These are phyloP conservation scores for Opisthograptis luteolata DNA, from an alignment of 2,888 invertebrate genomes.

Conservation along the genomic window DNA sequence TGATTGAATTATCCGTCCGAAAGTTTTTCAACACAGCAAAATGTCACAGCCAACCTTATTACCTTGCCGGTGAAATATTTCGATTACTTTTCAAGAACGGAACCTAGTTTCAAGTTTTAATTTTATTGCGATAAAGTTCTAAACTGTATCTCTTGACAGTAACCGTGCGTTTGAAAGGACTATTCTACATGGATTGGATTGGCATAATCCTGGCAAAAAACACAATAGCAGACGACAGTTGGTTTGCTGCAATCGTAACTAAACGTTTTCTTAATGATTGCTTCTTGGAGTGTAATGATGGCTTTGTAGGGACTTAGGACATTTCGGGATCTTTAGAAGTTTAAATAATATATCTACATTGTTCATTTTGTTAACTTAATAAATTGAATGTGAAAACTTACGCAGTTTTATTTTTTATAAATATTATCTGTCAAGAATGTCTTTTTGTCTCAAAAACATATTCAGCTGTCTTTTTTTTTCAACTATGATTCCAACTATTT, in stretches of 20 bases:
- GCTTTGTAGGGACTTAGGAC: constrained; percentile 25
- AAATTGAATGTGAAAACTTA: no score
- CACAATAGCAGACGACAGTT: constrained; percentile 45
- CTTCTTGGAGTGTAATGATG: constrained; percentile 46
- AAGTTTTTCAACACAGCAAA: neutral
- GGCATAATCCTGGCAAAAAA: constrained; percentile 64
- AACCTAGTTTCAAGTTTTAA: neutral
- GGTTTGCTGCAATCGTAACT: constrained; percentile 50
- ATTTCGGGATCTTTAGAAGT: constrained; percentile 8
- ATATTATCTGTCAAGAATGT: no score
- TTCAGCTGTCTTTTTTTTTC: no score
- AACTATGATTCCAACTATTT: no score
- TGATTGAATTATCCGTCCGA: constrained; percentile 47
- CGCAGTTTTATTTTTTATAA: no score
- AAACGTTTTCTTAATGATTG: constrained; percentile 51
- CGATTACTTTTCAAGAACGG: constrained; percentile 2
- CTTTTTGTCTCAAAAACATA: no score
- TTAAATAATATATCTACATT: constrained; percentile 2
- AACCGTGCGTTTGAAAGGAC: constrained; percentile 12
- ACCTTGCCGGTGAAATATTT: constrained; percentile 1
- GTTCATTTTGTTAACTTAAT: neutral
- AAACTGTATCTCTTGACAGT: neutral
- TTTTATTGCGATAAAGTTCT: constrained; percentile 7
- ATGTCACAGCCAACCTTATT: neutral
- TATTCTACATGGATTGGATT: constrained; percentile 59